phyloP scores from a whole-genome alignment of 2,888 invertebrate genomes.

The Drosophila hamatofila region DNA sequence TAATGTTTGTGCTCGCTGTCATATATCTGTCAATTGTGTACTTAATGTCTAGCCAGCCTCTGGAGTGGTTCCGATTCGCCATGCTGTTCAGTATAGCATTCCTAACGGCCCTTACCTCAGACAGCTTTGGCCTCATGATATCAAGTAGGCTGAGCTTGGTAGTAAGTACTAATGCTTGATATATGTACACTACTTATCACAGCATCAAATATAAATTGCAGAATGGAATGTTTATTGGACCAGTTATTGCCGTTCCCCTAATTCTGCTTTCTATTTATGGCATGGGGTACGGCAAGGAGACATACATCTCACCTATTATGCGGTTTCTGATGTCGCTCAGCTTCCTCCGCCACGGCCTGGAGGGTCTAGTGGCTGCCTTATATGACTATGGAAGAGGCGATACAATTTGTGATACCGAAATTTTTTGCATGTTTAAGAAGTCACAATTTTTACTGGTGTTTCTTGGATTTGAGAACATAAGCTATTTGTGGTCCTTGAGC shows the following conservation, averaged over 20 bases:
- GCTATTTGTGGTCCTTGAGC: conserved; percentile 89
- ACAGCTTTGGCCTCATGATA: conserved; percentile 91
- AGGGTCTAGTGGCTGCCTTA: conserved; percentile 92
- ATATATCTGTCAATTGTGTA: conserved; percentile 91
- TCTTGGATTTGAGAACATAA: conserved; percentile 90
- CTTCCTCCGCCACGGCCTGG: conserved; percentile 92
- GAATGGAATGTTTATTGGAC: conserved; percentile 96
- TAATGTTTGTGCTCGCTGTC: conserved; percentile 89
- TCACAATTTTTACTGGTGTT: conserved; percentile 90
- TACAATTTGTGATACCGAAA: conserved; percentile 90
- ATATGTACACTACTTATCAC: background rate
- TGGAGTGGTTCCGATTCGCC: conserved; percentile 88
- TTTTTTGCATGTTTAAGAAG: conserved; percentile 91
- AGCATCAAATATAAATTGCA: conserved; percentile 82
- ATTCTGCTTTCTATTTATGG: conserved; percentile 95
- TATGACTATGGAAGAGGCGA: conserved; percentile 91
- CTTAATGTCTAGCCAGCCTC: conserved; percentile 90
- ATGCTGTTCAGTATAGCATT: conserved; percentile 91
- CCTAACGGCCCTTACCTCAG: conserved; percentile 90
- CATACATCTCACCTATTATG: conserved; percentile 90
- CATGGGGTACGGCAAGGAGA: conserved; percentile 91
- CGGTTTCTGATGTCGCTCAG: conserved; percentile 92
- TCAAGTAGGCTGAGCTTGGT: conserved; percentile 91
- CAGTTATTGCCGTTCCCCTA: conserved; percentile 93
- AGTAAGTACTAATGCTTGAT: conserved; percentile 87